These are phyloP conservation scores for Brachyrhaphis roseni DNA, from an alignment of 2,797 vertebrate genomes.

Conservation along the genomic window DNA sequence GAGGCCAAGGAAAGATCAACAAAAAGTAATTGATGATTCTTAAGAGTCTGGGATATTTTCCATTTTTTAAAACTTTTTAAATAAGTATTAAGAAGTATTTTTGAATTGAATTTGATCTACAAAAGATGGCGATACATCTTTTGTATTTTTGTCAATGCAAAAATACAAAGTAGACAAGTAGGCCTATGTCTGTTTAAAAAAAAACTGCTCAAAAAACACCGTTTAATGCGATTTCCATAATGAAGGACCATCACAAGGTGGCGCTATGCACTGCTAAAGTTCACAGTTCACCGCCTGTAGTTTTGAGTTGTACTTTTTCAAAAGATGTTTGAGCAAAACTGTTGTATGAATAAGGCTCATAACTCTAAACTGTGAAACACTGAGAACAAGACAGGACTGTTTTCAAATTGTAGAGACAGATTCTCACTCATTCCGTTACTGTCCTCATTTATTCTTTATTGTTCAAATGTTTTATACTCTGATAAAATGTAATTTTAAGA, in stretches of 20 bases:
- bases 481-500: background rate
- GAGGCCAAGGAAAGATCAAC: background rate
- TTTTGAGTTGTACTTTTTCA: background rate
- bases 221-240: background rate
- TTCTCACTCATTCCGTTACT: background rate
- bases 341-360: background rate
- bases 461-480: background rate
- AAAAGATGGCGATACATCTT: background rate
- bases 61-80: background rate
- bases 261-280: slow-evolving; percentile 13
- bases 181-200: background rate
- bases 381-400: background rate
- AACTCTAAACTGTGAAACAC: background rate
- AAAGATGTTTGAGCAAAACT: background rate
- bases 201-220: background rate
- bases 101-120: background rate
- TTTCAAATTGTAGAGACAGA: background rate
- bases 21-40: background rate
- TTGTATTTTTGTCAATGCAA: too few species aligned
- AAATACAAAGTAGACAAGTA: background rate
- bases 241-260: slow-evolving; percentile 42
- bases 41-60: background rate
- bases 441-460: background rate
- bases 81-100: background rate
- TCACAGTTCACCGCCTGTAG: background rate